phyloP scores from a whole-genome alignment of 2,797 vertebrate genomes.

The Sebastiscus tertius region DNA sequence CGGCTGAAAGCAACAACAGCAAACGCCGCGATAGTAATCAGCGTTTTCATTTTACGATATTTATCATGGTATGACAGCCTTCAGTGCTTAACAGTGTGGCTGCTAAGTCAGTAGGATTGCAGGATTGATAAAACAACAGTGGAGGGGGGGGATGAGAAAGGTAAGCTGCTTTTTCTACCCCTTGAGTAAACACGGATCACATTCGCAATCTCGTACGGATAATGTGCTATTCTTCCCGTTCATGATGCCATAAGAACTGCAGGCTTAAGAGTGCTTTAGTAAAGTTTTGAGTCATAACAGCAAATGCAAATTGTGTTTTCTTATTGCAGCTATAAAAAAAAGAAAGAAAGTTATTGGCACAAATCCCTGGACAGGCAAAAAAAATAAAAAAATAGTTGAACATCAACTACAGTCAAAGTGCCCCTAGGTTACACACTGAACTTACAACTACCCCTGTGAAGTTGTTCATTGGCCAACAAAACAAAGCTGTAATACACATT shows the following conservation, averaged over 20 bases:
- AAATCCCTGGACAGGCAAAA: slow-evolving; percentile 7
- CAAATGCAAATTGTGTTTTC: slow-evolving; percentile 8
- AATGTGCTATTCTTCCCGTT: slow-evolving; percentile 3
- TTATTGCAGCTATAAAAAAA: neutral
- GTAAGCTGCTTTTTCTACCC: slow-evolving; percentile 54
- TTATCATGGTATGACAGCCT: slow-evolving; percentile 44
- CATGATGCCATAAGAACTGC: neutral
- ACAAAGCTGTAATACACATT: slow-evolving; percentile 17
- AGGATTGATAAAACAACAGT: slow-evolving; percentile 46
- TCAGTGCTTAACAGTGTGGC: slow-evolving; percentile 43
- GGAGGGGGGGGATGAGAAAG: slow-evolving; percentile 10
- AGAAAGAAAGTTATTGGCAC: neutral
- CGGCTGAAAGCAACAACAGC: slow-evolving; percentile 29
- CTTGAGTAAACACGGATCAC: slow-evolving; percentile 51
- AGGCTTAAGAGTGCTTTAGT: neutral
- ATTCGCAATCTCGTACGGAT: slow-evolving; percentile 32
- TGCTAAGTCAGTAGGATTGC: slow-evolving; percentile 65
- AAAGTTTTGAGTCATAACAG: slow-evolving; percentile 1
- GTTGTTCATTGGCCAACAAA: neutral
- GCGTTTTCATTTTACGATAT: slow-evolving; percentile 57
- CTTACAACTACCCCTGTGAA: slow-evolving; percentile 2
- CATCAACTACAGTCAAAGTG: neutral
- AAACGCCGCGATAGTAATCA: slow-evolving; percentile 58
- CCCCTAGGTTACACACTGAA: slow-evolving; percentile 34
- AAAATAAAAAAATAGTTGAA: neutral